Percentiles rank a stretch among this genome's conserved stretches.
Evolutionary conservation across 37 sponge, comb jelly and placozoan genomes (phyloP).

Genomic region (Lycopodina hypogea): DNA sequence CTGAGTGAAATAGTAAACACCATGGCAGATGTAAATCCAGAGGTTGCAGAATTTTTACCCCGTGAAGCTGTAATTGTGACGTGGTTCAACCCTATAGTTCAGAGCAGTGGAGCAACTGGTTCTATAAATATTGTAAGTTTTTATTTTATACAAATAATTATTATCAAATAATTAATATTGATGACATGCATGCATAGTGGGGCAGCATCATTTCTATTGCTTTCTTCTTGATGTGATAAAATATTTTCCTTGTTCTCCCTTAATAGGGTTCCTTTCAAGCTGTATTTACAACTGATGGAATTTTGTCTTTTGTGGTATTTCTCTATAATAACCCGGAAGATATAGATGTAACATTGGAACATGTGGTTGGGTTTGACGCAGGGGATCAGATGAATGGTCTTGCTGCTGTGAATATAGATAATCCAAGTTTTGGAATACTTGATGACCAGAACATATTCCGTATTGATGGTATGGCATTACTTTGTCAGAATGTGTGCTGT

Average conservation of each 20-base stretch:
- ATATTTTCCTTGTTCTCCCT: too few relatives aligned
- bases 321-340: background rate
- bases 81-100: background rate
- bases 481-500: too few relatives aligned
- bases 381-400: background rate
- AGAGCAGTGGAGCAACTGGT: too few relatives aligned
- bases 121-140: too few relatives aligned
- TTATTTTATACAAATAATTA: too few relatives aligned
- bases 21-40: background rate
- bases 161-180: too few relatives aligned
- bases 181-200: too few relatives aligned
- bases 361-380: background rate
- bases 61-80: background rate
- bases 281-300: background rate
- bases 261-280: slow-evolving; percentile 8
- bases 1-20: background rate
- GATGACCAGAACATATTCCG: background rate
- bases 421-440: background rate
- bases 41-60: background rate
- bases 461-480: slow-evolving; percentile 14
- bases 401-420: background rate
- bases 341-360: background rate
- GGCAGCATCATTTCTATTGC: too few relatives aligned
- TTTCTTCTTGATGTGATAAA: too few relatives aligned
- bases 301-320: background rate